phyloP scores from a whole-genome alignment of 2,113 vertebrate species.

The Mustela lutreola region DNA sequence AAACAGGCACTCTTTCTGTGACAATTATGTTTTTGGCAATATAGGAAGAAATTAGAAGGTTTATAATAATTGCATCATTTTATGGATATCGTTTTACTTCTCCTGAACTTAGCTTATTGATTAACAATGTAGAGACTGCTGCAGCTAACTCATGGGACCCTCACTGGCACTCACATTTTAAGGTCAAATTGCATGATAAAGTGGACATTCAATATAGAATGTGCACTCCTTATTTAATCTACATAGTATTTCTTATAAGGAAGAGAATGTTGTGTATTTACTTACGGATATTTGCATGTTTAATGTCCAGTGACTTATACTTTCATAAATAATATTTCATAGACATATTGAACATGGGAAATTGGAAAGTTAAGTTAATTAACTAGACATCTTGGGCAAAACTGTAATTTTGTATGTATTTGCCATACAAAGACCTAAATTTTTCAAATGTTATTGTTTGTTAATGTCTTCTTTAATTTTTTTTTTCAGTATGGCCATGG shows the following conservation, averaged over 20 bases:
- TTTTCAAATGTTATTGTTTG: conserved; percentile 63
- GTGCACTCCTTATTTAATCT: background rate
- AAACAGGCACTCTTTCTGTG: background rate
- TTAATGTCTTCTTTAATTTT: conserved; percentile 46
- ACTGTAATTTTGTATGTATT: conserved; percentile 1
- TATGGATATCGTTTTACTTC: background rate
- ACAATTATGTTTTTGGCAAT: background rate
- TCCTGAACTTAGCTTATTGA: background rate
- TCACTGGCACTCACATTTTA: background rate
- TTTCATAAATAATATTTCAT: conserved; percentile 64
- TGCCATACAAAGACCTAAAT: background rate
- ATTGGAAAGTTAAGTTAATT: conserved; percentile 61
- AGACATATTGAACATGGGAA: conserved; percentile 8
- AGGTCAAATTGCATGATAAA: background rate
- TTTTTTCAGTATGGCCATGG: conserved; percentile 1
- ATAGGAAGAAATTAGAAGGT: background rate
- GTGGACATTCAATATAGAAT: background rate
- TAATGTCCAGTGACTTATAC: conserved; percentile 10
- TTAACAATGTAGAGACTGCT: background rate
- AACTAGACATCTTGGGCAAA: conserved; percentile 55
- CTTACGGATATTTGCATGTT: conserved; percentile 12
- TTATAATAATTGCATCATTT: background rate
- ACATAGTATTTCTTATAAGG: background rate
- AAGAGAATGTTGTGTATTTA: background rate
- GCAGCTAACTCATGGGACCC: background rate